Conservation (phyloP, 2,888 invertebrate species). For the Leuctra nigra region DNA sequence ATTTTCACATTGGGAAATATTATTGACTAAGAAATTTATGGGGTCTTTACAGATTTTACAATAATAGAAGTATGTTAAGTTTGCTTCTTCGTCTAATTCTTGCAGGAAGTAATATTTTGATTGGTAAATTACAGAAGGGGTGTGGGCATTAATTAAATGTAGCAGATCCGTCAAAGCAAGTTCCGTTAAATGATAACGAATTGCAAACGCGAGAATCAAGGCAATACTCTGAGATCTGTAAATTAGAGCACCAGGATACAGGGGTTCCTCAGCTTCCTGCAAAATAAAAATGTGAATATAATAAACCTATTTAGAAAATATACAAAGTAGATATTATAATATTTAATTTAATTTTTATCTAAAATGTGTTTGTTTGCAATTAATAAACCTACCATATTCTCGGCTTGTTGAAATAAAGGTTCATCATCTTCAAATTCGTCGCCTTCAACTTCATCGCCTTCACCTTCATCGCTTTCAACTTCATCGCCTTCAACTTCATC, state of each 20-base stretch:
- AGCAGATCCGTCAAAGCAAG: neutral
- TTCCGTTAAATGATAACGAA: neutral
- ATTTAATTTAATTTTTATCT: too few relatives aligned
- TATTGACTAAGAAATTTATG: neutral
- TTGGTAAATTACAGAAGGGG: neutral
- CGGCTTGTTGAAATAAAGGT: too few relatives aligned
- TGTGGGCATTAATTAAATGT: neutral
- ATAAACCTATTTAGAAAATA: too few relatives aligned
- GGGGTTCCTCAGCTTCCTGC: neutral
- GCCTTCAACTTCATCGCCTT: too few relatives aligned
- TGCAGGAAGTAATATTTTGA: neutral
- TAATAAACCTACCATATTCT: too few relatives aligned
- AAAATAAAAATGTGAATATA: too few relatives aligned
- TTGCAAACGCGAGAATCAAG: neutral
- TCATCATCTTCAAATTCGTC: too few relatives aligned
- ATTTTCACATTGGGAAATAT: too few relatives aligned
- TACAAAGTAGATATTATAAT: too few relatives aligned
- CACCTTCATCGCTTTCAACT: too few relatives aligned
- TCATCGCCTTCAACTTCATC: too few relatives aligned
- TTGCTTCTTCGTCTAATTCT: neutral
- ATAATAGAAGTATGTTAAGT: neutral
- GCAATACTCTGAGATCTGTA: neutral
- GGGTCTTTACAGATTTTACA: neutral
- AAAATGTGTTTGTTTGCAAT: too few relatives aligned
- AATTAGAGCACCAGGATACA: neutral